A percentile compares a stretch with the other conserved stretches of the same genome.
These are phyloP conservation scores for Benthosema pterotum DNA, from an alignment of 2,797 vertebrate species.

Conservation along the genomic window DNA sequence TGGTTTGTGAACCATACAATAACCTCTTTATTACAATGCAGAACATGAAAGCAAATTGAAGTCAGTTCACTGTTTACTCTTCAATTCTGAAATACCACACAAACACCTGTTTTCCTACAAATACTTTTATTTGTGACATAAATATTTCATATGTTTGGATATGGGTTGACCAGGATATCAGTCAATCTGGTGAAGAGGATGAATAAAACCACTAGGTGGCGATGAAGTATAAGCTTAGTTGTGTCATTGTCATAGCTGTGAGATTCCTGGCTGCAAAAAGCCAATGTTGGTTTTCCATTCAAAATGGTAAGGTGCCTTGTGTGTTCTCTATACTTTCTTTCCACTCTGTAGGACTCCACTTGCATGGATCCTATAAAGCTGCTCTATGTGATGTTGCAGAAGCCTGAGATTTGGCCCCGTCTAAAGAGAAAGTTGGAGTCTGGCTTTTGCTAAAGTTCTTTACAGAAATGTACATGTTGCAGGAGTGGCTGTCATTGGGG, in stretches of 20 bases:
- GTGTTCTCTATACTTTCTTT: conserved; percentile 15
- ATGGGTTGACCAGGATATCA: conserved; percentile 3
- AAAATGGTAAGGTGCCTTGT: not conserved
- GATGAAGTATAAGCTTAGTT: conserved; percentile 7
- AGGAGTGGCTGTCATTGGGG: not conserved
- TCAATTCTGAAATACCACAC: conserved; percentile 7
- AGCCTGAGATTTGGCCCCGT: not conserved
- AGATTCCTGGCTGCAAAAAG: conserved; percentile 10
- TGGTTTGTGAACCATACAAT: too few relatives aligned
- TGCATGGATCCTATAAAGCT: not conserved
- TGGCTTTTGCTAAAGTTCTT: not conserved
- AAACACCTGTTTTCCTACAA: conserved; percentile 60
- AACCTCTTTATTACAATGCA: not conserved
- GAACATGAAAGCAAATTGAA: not conserved
- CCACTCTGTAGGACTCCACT: conserved; percentile 5
- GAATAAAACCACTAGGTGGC: conserved; percentile 18
- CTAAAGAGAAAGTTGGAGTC: not conserved
- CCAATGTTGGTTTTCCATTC: not conserved
- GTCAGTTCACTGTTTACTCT: not conserved
- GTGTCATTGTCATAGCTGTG: not conserved
- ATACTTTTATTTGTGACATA: conserved; percentile 75
- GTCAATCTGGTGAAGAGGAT: not conserved
- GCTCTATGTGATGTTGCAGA: conserved; percentile 5
- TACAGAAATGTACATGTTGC: not conserved
- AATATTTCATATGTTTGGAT: conserved; percentile 40